Evolutionary conservation across 2,113 vertebrate genomes (phyloP).

Genomic region (Carettochelys insculpta): DNA sequence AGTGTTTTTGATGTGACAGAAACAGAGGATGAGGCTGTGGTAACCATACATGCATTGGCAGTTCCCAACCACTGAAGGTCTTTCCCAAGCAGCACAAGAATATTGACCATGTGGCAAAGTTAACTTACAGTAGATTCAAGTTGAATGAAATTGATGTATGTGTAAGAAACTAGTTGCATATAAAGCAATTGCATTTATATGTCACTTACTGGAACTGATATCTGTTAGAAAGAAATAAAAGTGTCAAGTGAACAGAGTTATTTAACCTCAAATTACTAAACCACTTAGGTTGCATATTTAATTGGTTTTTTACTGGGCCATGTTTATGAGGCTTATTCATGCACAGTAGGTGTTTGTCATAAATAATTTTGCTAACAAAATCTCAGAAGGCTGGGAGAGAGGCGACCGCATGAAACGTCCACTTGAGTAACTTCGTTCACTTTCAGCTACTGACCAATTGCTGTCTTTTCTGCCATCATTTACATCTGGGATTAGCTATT

Average conservation of each 20-base stretch:
- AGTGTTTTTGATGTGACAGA: neutral
- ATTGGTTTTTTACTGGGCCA: constrained; percentile 40
- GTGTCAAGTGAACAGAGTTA: neutral
- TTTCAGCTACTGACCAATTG: constrained; percentile 41
- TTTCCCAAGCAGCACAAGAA: neutral
- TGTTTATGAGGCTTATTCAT: constrained; percentile 60
- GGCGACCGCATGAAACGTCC: constrained; percentile 47
- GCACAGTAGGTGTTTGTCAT: constrained; percentile 51
- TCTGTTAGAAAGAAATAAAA: neutral
- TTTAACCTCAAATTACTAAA: constrained; percentile 55
- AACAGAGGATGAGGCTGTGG: neutral
- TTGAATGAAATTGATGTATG: neutral
- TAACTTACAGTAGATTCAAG: neutral
- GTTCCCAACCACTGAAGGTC: rapidly evolving
- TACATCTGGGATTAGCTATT: constrained; percentile 21
- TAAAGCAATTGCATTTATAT: neutral
- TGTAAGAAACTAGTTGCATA: neutral
- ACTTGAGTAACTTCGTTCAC: constrained; percentile 36
- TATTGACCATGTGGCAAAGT: neutral
- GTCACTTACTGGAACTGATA: neutral
- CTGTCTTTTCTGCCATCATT: constrained; percentile 10
- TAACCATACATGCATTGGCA: neutral
- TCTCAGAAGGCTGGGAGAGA: constrained; percentile 27
- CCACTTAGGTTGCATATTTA: constrained; percentile 45
- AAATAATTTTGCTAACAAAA: constrained; percentile 63